Base-by-base conservation (phyloP, 2,113 vertebrate genomes). In the Xiphophorus hellerii region DNA sequence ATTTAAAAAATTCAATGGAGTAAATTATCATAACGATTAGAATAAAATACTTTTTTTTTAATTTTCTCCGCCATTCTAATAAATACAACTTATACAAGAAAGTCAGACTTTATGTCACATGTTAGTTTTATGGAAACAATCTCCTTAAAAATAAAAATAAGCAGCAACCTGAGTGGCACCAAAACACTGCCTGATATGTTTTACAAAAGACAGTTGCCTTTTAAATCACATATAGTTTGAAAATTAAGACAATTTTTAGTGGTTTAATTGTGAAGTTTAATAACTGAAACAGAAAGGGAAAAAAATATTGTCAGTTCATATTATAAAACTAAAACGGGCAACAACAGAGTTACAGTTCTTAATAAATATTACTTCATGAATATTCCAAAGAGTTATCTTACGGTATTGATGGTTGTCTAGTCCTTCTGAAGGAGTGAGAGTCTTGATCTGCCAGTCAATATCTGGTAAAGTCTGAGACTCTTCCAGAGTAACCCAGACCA, bases 401-500 rank as follows among this genome's bases (percentile, higher is more conserved):
- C 98, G 1, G 1, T 97, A 97, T 87, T 97, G 91, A 54, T 68
- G 87, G 84, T 98, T 95, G 75, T 98, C 94, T 85, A 97, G 95
- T 48, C 97, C 96, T 1, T 93, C 82, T 0, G 96, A 95, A 15
- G 97, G 97, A 69, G 84, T 95, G 60, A 99, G 95, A 66, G 88
- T 95, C 81, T 90, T 90, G 80, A 96, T 93, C 82, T 90, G 63
- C 97, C 98, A 99, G 69, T 87, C 93, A 76, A 99, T 96, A 74
- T 95, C 94, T 0, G 92, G 86, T 74, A 97, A 88, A 0, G 74
- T 69, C 62, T 93, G 84, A 0, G 94, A 86, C 0, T 97, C 95
- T 84, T 98, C 97, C 89, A 99, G 94, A 68, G 95, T 96, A 68
- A 98, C 93, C 98, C 98, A 99, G 0, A 17, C 80, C 8, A 94